phyloP scores from a whole-genome alignment of 2,888 invertebrate genomes.

The Liposcelis brunnea region DNA sequence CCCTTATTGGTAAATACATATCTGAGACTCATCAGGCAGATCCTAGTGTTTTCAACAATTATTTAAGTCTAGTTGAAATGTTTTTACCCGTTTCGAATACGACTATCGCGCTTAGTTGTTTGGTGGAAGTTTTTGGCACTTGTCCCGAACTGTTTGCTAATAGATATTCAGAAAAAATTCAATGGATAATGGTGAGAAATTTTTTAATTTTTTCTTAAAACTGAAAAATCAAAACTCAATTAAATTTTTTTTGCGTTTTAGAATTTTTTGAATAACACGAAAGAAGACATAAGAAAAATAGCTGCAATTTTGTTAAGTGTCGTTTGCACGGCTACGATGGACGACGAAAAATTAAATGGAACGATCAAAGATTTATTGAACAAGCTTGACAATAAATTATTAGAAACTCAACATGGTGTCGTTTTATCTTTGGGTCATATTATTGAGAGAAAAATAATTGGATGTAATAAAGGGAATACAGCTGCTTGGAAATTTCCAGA shows the following conservation, averaged over 20 bases:
- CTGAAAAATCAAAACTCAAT: neutral
- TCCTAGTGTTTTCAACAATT: constrained; percentile 43
- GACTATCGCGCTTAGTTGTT: constrained; percentile 48
- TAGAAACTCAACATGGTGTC: constrained; percentile 65
- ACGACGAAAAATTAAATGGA: constrained; percentile 35
- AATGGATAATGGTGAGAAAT: constrained; percentile 37
- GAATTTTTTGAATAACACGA: constrained; percentile 47
- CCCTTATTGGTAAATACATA: constrained; percentile 47
- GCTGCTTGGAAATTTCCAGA: constrained; percentile 40
- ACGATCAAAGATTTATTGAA: constrained; percentile 35
- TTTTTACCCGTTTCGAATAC: constrained; percentile 27
- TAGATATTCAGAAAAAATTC: constrained; percentile 41
- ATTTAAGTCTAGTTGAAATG: constrained; percentile 41
- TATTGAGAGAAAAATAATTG: constrained; percentile 44
- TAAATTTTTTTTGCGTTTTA: constrained; percentile 18
- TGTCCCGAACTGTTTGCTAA: constrained; percentile 49
- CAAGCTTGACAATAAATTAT: constrained; percentile 36
- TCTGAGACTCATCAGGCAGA: constrained; percentile 23
- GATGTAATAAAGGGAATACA: constrained; percentile 24
- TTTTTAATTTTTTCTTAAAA: no score
- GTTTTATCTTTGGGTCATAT: constrained; percentile 51
- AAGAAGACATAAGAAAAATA: constrained; percentile 56
- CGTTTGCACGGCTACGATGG: constrained; percentile 25
- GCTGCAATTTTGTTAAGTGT: constrained; percentile 61
- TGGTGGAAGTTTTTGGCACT: constrained; percentile 72